These are phyloP conservation scores for Periplaneta americana DNA, from an alignment of 1,140 invertebrate species.

Conservation along the genomic window DNA sequence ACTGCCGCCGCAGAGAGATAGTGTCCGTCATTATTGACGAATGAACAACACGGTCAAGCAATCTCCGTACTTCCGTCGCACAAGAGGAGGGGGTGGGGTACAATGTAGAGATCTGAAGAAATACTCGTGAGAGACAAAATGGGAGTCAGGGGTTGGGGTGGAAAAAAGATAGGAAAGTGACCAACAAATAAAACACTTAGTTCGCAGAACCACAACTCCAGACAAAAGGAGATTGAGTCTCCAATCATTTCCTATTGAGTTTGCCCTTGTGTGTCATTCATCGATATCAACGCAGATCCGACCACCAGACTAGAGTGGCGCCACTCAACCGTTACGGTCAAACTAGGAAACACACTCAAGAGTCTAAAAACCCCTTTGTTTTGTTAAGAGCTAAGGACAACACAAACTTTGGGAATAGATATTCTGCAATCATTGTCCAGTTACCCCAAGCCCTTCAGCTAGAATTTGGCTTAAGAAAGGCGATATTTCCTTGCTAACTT, in stretches of 20 bases:
- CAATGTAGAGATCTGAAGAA: neutral
- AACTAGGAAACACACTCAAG: neutral
- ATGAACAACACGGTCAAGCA: neutral
- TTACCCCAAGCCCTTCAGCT: too few relatives aligned
- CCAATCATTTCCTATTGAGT: neutral
- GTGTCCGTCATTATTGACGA: neutral
- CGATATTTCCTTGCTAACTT: too few relatives aligned
- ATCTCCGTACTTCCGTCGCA: neutral
- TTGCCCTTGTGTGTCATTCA: neutral
- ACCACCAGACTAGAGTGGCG: neutral
- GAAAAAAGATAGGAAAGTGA: neutral
- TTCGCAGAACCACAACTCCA: neutral
- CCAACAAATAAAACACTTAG: neutral
- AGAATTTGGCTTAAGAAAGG: too few relatives aligned
- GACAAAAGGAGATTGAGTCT: neutral
- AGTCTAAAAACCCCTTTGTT: neutral
- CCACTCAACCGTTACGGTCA: neutral
- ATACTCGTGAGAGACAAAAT: neutral
- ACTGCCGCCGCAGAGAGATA: neutral
- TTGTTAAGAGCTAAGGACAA: neutral
- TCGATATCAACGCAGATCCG: neutral
- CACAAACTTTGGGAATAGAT: neutral
- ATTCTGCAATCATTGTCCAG: neutral
- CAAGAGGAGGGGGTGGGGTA: neutral
- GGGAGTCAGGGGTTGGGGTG: neutral